Base-by-base conservation (phyloP, 2,888 invertebrate species). In the Microctonus aethiopoides region DNA sequence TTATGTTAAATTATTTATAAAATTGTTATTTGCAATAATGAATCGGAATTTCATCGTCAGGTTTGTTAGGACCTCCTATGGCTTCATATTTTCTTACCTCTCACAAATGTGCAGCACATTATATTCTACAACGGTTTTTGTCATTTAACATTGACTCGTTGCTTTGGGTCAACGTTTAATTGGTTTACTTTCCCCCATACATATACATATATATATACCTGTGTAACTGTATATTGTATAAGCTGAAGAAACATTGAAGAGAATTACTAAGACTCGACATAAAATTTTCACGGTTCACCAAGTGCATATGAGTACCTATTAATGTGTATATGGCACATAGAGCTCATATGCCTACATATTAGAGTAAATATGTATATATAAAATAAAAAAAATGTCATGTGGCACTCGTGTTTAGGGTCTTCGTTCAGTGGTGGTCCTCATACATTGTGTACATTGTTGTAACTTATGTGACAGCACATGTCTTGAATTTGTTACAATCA, bases 271-370 rank as follows among this genome's bases (percentile, higher is more conserved):
- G 68, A 68, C 60, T 72, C 75, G 73, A 77, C 78, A 80, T 79
- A 74, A 80, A 81, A 80, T 80, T 75, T 78, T 78, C 75, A 80
- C 77, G 81, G 74, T 79, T 72, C 74, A 76, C 72, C 72, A 76
- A 76, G 68, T 71, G 71, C 72, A 76, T 77, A 74, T 72, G 74
- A 76, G 72, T 24, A 46, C 20, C n/a, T 20, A 46, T 46, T 16
- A 46, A 46, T 20, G n/a, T n/a, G 46, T 46, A 46, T 16, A 16
- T 7, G 16, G 6, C 46, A 46, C 16, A 46, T 7, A 46, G 1
- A 46, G 4, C 20, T 9, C 16, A 46, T 7, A 46, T 46, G 6
- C 6, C 16, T 46, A n/a, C n/a, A n/a, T 46, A 20, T 16, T n/a
- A 46, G 46, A 46, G 16, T n/a, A 16, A 46, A 46, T 46, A 16